Conservation (phyloP, 2,888 invertebrate genomes). For the Charanyca ferruginea region DNA sequence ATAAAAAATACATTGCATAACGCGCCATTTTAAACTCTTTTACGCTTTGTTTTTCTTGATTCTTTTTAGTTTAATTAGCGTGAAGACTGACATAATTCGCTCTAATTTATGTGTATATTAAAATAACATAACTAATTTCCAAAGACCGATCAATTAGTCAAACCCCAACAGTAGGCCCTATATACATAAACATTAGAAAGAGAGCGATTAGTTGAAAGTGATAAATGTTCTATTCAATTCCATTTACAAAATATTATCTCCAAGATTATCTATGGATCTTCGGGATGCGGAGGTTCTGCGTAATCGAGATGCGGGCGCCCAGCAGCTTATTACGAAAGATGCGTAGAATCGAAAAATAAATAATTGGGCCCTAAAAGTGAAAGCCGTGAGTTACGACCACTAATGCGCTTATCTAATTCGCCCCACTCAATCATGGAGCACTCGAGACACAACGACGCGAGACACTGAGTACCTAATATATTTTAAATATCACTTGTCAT, state of each 20-base stretch:
- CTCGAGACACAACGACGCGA: slow-evolving; percentile 75
- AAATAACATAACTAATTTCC: slow-evolving; percentile 8
- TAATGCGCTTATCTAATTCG: slow-evolving; percentile 85
- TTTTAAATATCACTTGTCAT: slow-evolving; percentile 88
- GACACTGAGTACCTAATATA: slow-evolving; percentile 82
- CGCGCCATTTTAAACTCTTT: slow-evolving; percentile 66
- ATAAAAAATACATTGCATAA: slow-evolving; percentile 83
- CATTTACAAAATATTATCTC: slow-evolving; percentile 32
- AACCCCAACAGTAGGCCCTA: neutral
- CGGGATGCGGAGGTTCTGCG: slow-evolving; percentile 44
- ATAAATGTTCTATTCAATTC: slow-evolving; percentile 1
- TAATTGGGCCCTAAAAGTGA: slow-evolving; percentile 83
- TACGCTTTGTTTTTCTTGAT: slow-evolving; percentile 59
- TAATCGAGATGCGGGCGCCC: slow-evolving; percentile 43
- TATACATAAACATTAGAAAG: slow-evolving; percentile 11
- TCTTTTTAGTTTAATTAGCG: slow-evolving; percentile 49
- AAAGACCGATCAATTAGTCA: slow-evolving; percentile 25
- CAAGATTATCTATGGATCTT: slow-evolving; percentile 35
- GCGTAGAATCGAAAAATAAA: slow-evolving; percentile 64
- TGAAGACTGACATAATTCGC: slow-evolving; percentile 25
- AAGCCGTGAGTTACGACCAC: slow-evolving; percentile 79
- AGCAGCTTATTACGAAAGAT: slow-evolving; percentile 63
- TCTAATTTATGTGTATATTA: slow-evolving; percentile 25
- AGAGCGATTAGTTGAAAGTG: neutral
- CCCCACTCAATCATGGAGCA: slow-evolving; percentile 84